phyloP scores from a whole-genome alignment of 2,888 invertebrate genomes.

The Unio delphinus region DNA sequence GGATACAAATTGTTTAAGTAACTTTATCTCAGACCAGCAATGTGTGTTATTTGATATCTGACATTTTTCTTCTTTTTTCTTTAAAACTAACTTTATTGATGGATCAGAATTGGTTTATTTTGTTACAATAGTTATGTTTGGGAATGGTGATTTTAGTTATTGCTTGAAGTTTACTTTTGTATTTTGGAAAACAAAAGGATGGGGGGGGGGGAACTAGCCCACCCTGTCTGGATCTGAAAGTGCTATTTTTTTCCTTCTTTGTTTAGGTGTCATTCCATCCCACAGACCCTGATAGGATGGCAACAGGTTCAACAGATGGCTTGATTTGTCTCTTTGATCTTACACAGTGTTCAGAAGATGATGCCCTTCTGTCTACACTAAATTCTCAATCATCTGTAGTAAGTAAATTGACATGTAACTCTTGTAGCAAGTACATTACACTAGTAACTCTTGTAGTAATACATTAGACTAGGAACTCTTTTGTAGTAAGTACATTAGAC shows the following conservation, averaged over 20 bases:
- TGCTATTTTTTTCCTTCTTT: background rate
- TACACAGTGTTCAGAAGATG: slow-evolving; percentile 81
- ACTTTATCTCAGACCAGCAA: too few relatives aligned
- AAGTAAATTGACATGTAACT: slow-evolving; percentile 35
- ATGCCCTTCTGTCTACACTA: slow-evolving; percentile 83
- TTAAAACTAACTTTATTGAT: too few relatives aligned
- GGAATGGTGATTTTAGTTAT: too few relatives aligned
- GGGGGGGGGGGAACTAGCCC: too few relatives aligned
- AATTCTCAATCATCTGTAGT: slow-evolving; percentile 86
- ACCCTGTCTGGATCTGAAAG: too few relatives aligned
- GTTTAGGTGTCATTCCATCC: slow-evolving; percentile 58
- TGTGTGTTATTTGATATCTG: too few relatives aligned
- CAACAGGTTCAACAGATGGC: slow-evolving; percentile 87
- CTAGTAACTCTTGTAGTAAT: background rate
- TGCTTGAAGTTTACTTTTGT: too few relatives aligned
- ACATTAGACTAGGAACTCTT: background rate
- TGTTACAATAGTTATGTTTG: too few relatives aligned
- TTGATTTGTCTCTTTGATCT: slow-evolving; percentile 89
- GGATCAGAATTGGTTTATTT: too few relatives aligned
- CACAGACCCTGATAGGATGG: slow-evolving; percentile 71
- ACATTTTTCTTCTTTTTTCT: too few relatives aligned
- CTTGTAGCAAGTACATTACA: slow-evolving; percentile 74
- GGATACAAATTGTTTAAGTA: too few relatives aligned
- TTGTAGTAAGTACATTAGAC: background rate
- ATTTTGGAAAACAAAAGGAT: too few relatives aligned